These are phyloP conservation scores for Myopa tessellatipennis DNA, from an alignment of 2,888 invertebrate species.

Conservation along the genomic window DNA sequence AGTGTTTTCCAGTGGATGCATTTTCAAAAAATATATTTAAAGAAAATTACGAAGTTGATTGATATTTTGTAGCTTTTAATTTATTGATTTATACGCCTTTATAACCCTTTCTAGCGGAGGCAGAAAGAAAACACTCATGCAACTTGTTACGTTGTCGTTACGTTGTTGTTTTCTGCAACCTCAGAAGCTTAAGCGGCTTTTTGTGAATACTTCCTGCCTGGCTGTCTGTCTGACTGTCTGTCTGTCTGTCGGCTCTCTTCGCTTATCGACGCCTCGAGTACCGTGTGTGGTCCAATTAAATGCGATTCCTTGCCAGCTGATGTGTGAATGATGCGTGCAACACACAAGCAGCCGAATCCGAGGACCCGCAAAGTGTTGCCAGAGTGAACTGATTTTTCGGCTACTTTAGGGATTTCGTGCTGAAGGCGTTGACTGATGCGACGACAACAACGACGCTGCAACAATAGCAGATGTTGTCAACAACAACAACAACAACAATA, in stretches of 20 bases:
- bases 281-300: constrained; percentile 65
- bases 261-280: neutral
- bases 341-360: constrained; percentile 50
- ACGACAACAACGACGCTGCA: constrained; percentile 40
- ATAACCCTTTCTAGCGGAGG: too few species aligned
- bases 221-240: neutral
- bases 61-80: too few species aligned
- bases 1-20: too few species aligned
- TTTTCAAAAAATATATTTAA: too few species aligned
- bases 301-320: constrained; percentile 55
- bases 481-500: constrained; percentile 39
- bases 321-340: constrained; percentile 66
- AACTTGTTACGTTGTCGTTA: too few species aligned
- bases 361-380: neutral
- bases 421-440: constrained; percentile 52
- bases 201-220: constrained; percentile 5
- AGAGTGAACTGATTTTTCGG: constrained; percentile 17
- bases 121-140: too few species aligned
- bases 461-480: constrained; percentile 21
- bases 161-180: too few species aligned
- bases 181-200: neutral
- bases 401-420: neutral
- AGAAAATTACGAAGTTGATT: too few species aligned
- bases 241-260: neutral
- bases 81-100: too few species aligned